Percentiles rank a stretch among this genome's conserved stretches.
Evolutionary conservation across 2,888 invertebrate genomes (phyloP).

Genomic region (Harmothoe impar): DNA sequence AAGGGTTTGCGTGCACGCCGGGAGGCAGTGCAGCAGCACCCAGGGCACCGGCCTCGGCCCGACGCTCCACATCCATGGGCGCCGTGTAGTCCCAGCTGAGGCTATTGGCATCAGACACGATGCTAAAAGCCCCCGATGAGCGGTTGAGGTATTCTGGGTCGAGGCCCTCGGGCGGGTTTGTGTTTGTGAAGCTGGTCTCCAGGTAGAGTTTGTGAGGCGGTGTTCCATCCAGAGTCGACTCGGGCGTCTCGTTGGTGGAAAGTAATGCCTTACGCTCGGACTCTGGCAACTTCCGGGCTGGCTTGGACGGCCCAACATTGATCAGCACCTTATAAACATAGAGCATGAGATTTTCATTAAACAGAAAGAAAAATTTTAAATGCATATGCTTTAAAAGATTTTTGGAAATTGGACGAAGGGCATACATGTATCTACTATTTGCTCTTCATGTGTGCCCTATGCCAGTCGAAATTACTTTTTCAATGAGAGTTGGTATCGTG

Average conservation of each 20-base stretch:
- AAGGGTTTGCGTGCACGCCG: background rate
- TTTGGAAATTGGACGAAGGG: background rate
- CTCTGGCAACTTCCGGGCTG: constrained; percentile 82
- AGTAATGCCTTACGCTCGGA: constrained; percentile 76
- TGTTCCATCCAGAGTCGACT: background rate
- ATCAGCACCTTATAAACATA: constrained; percentile 82
- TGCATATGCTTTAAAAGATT: background rate
- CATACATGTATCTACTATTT: no score
- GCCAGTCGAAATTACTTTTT: no score
- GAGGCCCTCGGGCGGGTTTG: constrained; percentile 33
- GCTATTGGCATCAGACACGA: constrained; percentile 66
- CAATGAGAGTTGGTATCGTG: no score
- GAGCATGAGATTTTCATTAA: background rate
- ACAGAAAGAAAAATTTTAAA: background rate
- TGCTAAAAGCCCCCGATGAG: constrained; percentile 58
- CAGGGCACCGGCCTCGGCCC: background rate
- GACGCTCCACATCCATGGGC: constrained; percentile 75
- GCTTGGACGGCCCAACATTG: constrained; percentile 90
- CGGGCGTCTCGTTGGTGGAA: constrained; percentile 63
- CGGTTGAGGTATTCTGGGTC: constrained; percentile 48
- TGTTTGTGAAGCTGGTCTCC: constrained; percentile 89
- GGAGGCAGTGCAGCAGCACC: background rate
- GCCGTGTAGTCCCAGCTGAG: constrained; percentile 85
- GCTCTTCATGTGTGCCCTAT: no score
- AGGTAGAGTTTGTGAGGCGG: constrained; percentile 87